Percentiles rank a stretch among this genome's conserved stretches.
Conservation (phyloP, 1,140 invertebrate genomes). For the Brachionus angularis region DNA sequence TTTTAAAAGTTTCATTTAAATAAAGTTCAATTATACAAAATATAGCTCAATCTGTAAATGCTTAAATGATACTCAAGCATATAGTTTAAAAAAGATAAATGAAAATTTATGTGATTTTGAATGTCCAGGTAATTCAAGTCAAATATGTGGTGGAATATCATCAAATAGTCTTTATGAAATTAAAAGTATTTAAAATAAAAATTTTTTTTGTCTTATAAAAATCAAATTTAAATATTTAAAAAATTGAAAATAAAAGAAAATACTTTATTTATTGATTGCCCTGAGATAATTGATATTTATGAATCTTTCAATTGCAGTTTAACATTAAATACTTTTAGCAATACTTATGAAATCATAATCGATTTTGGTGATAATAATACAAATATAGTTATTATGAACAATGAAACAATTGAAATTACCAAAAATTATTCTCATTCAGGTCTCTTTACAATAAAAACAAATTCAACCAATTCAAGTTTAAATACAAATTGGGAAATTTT, state of each 20-base stretch:
- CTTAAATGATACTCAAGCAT: background rate
- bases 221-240: too few species aligned
- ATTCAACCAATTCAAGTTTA: too few species aligned
- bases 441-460: background rate
- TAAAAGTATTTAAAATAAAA: background rate
- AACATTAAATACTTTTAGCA: background rate
- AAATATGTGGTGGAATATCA: slow-evolving; percentile 7
- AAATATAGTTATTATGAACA: background rate
- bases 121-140: slow-evolving; percentile 13
- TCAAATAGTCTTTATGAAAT: background rate
- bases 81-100: background rate
- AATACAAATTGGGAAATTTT: too few species aligned
- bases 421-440: background rate
- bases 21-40: background rate
- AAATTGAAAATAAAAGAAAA: background rate
- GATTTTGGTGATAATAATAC: background rate
- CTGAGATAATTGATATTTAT: background rate
- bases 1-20: too few species aligned
- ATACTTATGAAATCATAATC: background rate
- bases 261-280: background rate
- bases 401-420: too few species aligned
- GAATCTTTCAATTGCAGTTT: background rate
- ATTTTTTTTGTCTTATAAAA: background rate
- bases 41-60: background rate
- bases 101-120: background rate